Evolutionary conservation across 2,888 invertebrate genomes (phyloP).

Genomic region (Oegoconia quadripuncta): DNA sequence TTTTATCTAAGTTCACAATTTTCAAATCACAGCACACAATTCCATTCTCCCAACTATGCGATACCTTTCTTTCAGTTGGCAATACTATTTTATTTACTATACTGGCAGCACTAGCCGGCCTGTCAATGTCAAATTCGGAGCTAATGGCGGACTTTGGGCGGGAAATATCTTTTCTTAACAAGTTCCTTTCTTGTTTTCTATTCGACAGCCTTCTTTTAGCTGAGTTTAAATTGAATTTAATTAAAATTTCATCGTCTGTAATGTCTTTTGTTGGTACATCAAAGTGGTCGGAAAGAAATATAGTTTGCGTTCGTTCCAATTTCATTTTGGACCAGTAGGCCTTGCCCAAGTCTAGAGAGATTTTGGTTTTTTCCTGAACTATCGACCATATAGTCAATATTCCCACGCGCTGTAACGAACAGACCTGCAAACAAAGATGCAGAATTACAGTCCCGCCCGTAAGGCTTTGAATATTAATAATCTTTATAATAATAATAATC

Average conservation of each 20-base stretch:
- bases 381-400: slow-evolving; percentile 60
- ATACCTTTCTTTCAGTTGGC: slow-evolving; percentile 33
- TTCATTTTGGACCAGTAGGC: slow-evolving; percentile 63
- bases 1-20: slow-evolving; percentile 40
- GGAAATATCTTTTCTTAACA: slow-evolving; percentile 26
- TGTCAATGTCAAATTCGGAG: slow-evolving; percentile 39
- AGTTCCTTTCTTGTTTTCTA: slow-evolving; percentile 42
- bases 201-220: slow-evolving; percentile 49
- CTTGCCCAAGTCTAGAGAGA: slow-evolving; percentile 48
- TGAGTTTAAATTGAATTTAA: slow-evolving; percentile 51
- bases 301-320: slow-evolving; percentile 49
- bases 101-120: slow-evolving; percentile 52
- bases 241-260: slow-evolving; percentile 11
- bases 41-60: slow-evolving; percentile 48
- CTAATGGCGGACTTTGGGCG: slow-evolving; percentile 44
- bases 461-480: no score
- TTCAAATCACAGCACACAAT: slow-evolving; percentile 56
- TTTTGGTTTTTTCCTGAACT: slow-evolving; percentile 50
- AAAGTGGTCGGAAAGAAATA: slow-evolving; percentile 44
- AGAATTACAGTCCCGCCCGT: no score
- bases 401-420: slow-evolving; percentile 55
- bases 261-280: slow-evolving; percentile 27
- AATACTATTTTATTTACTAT: slow-evolving; percentile 30
- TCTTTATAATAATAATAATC: no score
- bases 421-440: slow-evolving; percentile 53